phyloP scores from a whole-genome alignment of 2,888 invertebrate species.

The Parthenolecanium corni region DNA sequence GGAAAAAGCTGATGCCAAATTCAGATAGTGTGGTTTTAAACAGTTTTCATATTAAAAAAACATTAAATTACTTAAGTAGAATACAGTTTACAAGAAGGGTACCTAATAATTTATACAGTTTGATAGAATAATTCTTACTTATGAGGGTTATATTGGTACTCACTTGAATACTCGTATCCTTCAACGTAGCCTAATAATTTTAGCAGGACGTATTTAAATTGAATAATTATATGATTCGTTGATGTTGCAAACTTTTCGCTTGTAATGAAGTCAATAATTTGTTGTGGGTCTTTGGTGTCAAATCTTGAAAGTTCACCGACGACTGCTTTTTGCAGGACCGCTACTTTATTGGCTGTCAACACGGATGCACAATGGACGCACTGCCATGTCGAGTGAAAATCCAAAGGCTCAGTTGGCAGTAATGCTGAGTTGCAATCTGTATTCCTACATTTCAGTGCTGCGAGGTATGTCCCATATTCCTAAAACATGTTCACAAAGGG shows the following conservation, averaged over 20 bases:
- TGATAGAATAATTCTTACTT: too few relatives aligned
- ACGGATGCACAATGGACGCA: constrained; percentile 38
- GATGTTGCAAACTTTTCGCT: not conserved
- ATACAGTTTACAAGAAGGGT: too few relatives aligned
- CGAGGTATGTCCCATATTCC: constrained; percentile 50
- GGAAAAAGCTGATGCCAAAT: too few relatives aligned
- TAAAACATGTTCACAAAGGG: too few relatives aligned
- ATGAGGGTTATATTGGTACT: too few relatives aligned
- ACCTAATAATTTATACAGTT: too few relatives aligned
- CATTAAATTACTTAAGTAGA: too few relatives aligned
- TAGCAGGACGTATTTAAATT: constrained; percentile 18
- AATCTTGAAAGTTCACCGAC: constrained; percentile 10
- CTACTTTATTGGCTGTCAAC: constrained; percentile 14
- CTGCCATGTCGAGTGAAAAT: constrained; percentile 45
- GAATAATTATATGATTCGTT: constrained; percentile 11
- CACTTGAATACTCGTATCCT: constrained; percentile 17
- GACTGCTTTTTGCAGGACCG: constrained; percentile 25
- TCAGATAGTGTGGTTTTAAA: too few relatives aligned
- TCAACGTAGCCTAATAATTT: constrained; percentile 13
- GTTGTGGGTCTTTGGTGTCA: not conserved
- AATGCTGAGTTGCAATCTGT: constrained; percentile 42
- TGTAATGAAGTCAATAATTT: constrained; percentile 5
- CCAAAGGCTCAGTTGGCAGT: constrained; percentile 47
- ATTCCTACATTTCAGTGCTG: constrained; percentile 48
- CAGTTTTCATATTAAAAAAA: too few relatives aligned